Evolutionary conservation across 2,113 vertebrate genomes (phyloP), one percentile per base, ranked within the genome.

Genomic region (Ceyx margarethae): DNA sequence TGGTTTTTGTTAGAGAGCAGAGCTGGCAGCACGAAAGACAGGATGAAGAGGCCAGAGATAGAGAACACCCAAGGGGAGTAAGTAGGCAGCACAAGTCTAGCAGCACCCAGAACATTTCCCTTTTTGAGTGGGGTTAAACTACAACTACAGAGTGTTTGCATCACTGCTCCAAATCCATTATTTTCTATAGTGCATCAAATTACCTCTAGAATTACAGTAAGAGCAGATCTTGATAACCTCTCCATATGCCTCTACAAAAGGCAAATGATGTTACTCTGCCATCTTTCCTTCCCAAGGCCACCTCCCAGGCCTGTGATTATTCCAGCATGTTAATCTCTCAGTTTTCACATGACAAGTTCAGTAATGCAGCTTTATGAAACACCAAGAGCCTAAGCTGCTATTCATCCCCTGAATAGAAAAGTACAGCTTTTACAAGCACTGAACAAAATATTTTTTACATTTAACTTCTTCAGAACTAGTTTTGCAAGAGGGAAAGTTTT

Each of bases 321-420:
- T 79, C 68, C 74, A 65, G 50, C 1, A 1, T 6, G 7, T 42
- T 88, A 64, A 90, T 91, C 75, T 75, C 64, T 56, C 33, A 17
- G 17, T 75, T 86, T 94, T 72, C 81, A 86, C 69, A 85, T n/a
- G 46, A 66, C 5, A 81, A 67, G 25, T 54, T 89, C 54, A 69
- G 76, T 65, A 91, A 89, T 19, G 42, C 74, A 92, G 69, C 58
- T 87, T 93, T 94, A 87, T 57, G 35, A 87, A 93, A 84, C 18
- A 22, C 40, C 45, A 75, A 86, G 58, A 85, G 15, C 28, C 61
- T 81, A 86, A 93, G 65, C 80, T 2, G 8, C 50, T 81, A 43
- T 33, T 67, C 18, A 19, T 37, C 33, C 42, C 17, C 54, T 5
- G 6, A 76, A 56, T 1, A 54, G 25, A 61, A 40, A 79, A 83